A percentile compares a stretch with the other conserved stretches of the same genome.
Evolutionary conservation across 2,113 vertebrate species (phyloP).

Genomic region (Chaetorhynchus papuensis): DNA sequence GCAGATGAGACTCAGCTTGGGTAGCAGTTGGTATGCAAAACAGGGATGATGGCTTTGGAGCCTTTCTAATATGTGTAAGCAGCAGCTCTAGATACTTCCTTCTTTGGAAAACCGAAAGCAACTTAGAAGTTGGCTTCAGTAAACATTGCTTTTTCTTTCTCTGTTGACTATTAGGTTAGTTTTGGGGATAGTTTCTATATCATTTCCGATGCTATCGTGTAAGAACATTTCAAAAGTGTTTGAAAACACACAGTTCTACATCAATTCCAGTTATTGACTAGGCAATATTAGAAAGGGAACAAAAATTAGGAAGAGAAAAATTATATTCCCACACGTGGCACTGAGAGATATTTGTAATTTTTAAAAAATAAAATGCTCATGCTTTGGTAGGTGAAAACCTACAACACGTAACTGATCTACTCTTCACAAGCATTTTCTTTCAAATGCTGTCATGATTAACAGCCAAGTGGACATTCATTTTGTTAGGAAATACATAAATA

Average conservation of each 20-base stretch:
- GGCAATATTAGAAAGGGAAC: not conserved
- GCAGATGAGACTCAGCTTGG: not conserved
- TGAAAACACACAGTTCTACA: not conserved
- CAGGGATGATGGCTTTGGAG: not conserved
- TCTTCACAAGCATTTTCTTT: not conserved
- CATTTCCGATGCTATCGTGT: not conserved
- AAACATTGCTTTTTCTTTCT: not conserved
- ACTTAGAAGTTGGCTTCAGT: not conserved
- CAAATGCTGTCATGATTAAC: not conserved
- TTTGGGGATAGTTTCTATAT: not conserved
- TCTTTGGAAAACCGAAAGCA: slow-evolving; percentile 49
- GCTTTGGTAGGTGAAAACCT: not conserved
- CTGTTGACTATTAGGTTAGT: not conserved
- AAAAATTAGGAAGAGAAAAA: not conserved
- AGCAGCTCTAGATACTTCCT: not conserved
- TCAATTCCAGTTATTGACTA: not conserved
- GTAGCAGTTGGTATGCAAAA: slow-evolving; percentile 40
- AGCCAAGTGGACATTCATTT: not conserved
- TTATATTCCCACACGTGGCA: not conserved
- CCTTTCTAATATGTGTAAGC: not conserved
- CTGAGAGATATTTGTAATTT: not conserved
- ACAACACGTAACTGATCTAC: not conserved
- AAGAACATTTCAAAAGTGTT: not conserved
- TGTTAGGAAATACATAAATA: not conserved
- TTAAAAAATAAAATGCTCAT: fast-evolving